Conservation (phyloP, 2,797 vertebrate genomes). For the Pelodytes ibericus region DNA sequence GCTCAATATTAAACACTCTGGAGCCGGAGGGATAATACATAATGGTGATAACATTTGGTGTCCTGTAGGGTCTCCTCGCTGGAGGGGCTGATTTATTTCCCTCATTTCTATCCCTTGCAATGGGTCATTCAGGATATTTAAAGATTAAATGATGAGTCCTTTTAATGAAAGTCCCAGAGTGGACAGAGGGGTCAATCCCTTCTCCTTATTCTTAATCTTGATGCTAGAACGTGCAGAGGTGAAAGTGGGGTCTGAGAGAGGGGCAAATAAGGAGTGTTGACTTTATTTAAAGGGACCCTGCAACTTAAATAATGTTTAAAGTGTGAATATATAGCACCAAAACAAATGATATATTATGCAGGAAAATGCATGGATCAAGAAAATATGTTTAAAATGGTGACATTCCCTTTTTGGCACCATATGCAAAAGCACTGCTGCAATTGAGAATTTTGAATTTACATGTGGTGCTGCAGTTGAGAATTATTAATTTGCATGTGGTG, state of each 20-base stretch:
- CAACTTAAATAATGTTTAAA: too few species aligned
- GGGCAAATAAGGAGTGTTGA: too few species aligned
- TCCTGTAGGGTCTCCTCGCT: neutral
- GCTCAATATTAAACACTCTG: slow-evolving; percentile 2
- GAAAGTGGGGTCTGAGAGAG: slow-evolving; percentile 3
- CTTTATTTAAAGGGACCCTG: too few species aligned
- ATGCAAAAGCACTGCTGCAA: too few species aligned
- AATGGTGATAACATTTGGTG: neutral
- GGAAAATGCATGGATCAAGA: too few species aligned
- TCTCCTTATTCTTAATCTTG: neutral
- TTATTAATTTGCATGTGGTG: too few species aligned
- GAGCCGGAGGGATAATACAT: neutral
- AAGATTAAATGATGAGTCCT: slow-evolving; percentile 13
- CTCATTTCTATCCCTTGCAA: neutral
- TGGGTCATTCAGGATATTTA: neutral
- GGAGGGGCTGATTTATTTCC: slow-evolving; percentile 7
- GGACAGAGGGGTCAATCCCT: neutral
- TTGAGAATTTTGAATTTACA: too few species aligned
- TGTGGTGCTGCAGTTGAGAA: too few species aligned
- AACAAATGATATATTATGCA: too few species aligned
- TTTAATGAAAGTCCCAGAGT: neutral
- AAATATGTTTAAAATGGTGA: too few species aligned
- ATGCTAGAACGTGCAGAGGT: neutral
- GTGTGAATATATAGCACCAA: too few species aligned
- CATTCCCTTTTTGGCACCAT: too few species aligned